Conservation (phyloP, 2,888 invertebrate genomes). For the Trachelus stipa region DNA sequence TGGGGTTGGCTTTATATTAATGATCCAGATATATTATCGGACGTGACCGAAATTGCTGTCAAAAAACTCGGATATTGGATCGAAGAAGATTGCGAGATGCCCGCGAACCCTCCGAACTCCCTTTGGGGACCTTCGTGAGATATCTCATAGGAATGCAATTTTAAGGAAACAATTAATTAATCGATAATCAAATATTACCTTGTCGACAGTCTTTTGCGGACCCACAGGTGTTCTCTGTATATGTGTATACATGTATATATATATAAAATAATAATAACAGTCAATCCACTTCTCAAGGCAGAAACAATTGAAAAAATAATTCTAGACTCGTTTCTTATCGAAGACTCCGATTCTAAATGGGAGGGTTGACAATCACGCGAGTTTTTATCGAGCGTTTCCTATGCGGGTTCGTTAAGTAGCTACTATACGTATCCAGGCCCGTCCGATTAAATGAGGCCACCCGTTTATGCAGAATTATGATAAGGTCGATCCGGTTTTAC, state of each 20-base stretch:
- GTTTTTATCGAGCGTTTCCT: constrained; percentile 6
- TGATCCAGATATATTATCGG: constrained; percentile 68
- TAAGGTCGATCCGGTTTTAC: constrained; percentile 7
- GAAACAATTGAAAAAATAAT: neutral
- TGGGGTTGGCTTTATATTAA: constrained; percentile 65
- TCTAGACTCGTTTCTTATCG: neutral
- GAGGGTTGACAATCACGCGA: neutral
- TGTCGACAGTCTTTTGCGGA: neutral
- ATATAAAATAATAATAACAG: neutral
- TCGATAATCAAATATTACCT: constrained; percentile 2
- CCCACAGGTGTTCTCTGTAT: neutral
- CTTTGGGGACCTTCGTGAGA: constrained; percentile 30
- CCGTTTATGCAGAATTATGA: constrained; percentile 14
- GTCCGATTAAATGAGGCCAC: neutral
- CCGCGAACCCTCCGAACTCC: constrained; percentile 37
- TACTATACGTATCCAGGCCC: neutral
- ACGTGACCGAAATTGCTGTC: constrained; percentile 68
- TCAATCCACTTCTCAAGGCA: neutral
- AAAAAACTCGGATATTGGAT: constrained; percentile 68
- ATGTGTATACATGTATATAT: neutral
- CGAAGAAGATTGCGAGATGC: constrained; percentile 66
- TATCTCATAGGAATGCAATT: constrained; percentile 21
- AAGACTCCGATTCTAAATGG: constrained; percentile 18
- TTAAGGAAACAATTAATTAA: constrained; percentile 21
- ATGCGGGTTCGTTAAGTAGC: constrained; percentile 46